phyloP scores from a whole-genome alignment of 2,888 invertebrate species.

The Aporophyla nigra region DNA sequence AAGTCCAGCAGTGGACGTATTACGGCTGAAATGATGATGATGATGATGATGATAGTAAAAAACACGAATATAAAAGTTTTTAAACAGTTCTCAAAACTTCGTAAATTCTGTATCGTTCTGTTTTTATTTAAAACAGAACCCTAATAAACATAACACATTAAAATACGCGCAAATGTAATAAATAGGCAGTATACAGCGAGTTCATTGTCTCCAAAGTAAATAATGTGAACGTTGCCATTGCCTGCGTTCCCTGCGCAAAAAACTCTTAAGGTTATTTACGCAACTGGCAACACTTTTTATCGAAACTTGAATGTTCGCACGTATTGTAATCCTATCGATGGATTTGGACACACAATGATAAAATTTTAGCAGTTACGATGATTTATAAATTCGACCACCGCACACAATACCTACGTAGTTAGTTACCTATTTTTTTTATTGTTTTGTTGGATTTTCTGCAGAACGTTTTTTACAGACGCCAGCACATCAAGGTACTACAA shows the following conservation, averaged over 20 bases:
- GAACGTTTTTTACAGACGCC: background rate
- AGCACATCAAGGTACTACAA: no score
- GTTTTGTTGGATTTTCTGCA: slow-evolving; percentile 7
- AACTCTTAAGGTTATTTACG: slow-evolving; percentile 66
- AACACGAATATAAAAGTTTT: background rate
- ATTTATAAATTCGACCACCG: slow-evolving; percentile 35
- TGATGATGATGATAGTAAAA: background rate
- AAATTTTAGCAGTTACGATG: slow-evolving; percentile 21
- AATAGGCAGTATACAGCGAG: slow-evolving; percentile 48
- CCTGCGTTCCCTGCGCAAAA: slow-evolving; percentile 57
- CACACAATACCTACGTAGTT: background rate
- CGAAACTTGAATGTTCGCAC: slow-evolving; percentile 62
- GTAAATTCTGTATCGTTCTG: background rate
- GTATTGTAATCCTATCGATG: slow-evolving; percentile 41
- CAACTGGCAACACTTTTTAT: slow-evolving; percentile 69
- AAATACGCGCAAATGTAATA: slow-evolving; percentile 44
- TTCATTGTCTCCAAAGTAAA: slow-evolving; percentile 65
- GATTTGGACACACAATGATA: slow-evolving; percentile 41
- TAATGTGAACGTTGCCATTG: slow-evolving; percentile 60
- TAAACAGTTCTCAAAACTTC: background rate
- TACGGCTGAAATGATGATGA: no score
- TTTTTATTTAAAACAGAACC: slow-evolving; percentile 4
- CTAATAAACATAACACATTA: slow-evolving; percentile 26
- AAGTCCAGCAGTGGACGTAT: no score
- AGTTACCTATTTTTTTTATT: slow-evolving; percentile 3